Conservation (phyloP, 2,888 invertebrate genomes). For the Heliconius ethilla region DNA sequence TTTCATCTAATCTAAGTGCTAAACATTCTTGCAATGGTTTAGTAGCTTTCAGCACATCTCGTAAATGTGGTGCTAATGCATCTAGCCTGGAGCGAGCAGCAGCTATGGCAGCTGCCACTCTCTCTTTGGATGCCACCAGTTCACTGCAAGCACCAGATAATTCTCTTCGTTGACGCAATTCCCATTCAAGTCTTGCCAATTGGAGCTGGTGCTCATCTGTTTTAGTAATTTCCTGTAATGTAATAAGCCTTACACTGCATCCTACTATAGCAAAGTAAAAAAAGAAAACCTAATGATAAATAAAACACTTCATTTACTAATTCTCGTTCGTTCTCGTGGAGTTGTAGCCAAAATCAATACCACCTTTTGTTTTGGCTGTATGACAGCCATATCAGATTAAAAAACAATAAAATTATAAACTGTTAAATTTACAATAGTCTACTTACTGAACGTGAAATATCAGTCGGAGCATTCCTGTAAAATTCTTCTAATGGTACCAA, state of each 20-base stretch:
- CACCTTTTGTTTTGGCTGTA: background rate
- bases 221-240: constrained; percentile 83
- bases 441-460: constrained; percentile 85
- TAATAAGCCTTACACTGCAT: background rate
- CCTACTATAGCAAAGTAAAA: background rate
- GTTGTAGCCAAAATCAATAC: too few relatives aligned
- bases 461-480: constrained; percentile 88
- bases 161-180: constrained; percentile 92
- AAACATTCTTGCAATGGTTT: constrained; percentile 95
- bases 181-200: constrained; percentile 94
- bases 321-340: too few relatives aligned
- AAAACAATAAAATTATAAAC: background rate
- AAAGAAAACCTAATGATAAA: too few relatives aligned
- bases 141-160: constrained; percentile 89
- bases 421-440: background rate
- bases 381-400: background rate
- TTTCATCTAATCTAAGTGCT: constrained; percentile 89
- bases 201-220: constrained; percentile 89
- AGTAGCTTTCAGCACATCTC: constrained; percentile 84
- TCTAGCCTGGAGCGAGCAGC: constrained; percentile 89
- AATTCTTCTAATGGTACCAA: constrained; percentile 92
- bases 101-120: constrained; percentile 88
- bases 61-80: constrained; percentile 90
- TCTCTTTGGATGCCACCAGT: constrained; percentile 88
- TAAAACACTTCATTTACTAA: too few relatives aligned